Evolutionary conservation across 2,113 vertebrate species (phyloP).

Genomic region (Boulengeromyrus knoepffleri): DNA sequence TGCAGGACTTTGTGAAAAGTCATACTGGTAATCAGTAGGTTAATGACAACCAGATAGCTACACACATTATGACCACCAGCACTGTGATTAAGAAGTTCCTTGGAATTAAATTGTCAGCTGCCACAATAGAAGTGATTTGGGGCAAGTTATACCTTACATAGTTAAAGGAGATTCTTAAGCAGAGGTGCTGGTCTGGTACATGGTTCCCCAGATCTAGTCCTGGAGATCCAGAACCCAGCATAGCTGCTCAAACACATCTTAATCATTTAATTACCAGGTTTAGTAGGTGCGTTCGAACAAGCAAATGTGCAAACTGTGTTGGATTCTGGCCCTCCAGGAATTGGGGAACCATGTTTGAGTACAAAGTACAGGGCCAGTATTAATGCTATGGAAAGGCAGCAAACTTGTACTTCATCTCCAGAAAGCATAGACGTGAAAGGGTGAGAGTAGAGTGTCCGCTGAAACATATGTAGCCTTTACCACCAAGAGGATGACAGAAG

Average conservation of each 20-base stretch:
- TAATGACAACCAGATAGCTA: background rate
- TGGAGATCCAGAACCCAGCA: background rate
- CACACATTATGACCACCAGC: background rate
- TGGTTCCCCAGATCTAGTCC: background rate
- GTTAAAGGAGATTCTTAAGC: background rate
- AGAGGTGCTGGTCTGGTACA: background rate
- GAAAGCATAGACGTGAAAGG: background rate
- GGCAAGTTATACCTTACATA: background rate
- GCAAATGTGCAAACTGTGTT: background rate
- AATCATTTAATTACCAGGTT: background rate
- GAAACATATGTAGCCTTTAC: background rate
- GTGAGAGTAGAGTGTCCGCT: background rate
- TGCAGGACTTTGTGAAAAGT: background rate
- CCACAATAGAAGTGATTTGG: background rate
- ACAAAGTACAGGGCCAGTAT: background rate
- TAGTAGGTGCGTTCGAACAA: background rate
- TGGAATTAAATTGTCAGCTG: background rate
- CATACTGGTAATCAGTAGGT: background rate
- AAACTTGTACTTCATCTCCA: background rate
- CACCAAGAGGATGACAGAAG: background rate
- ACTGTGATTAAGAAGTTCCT: background rate
- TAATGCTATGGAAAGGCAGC: background rate
- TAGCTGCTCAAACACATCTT: background rate
- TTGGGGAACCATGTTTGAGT: background rate
- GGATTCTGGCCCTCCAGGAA: background rate